Evolutionary conservation across 2,888 invertebrate species (phyloP), one percentile per base, ranked within the genome.

Genomic region (Seira musarum): DNA sequence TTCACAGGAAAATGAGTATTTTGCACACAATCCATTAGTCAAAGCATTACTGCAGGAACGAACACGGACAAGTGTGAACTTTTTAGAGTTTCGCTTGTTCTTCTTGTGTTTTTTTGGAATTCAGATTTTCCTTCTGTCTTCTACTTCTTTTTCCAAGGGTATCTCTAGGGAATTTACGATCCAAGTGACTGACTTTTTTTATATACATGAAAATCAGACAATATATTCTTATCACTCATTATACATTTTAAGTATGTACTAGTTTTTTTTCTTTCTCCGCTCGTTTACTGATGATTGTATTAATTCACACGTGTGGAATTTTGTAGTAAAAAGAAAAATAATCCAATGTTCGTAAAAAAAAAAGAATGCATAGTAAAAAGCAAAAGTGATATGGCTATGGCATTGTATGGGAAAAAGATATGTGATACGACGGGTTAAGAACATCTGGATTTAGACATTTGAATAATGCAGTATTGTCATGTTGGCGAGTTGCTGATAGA

Each of bases 381-480:
- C 40, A 8, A 40, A 40, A 40, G 40, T 13, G 40, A 40, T 40
- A 13, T 40, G 40, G 40, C 13, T 13, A 40, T 40, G 5, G 40
- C 40, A 40, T 40, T 40, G 5, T 40, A 40, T 40, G 40, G 13
- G 40, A 40, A 40, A 40, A 13, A 5, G 40, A 40, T 13, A 40
- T 40, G 6, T 8, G 40, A 67, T 19, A 67, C 46, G 6, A 22
- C 46, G 24, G 57, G 17, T 40, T 17, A 22, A 46, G 57, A 78
- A 72, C 79, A 79, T 79, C 79, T 79, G 79, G 79, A 72, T 79
- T 63, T 63, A 67, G 79, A 79, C 79, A 61, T 79, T 79, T 79
- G 79, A 79, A 79, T 61, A 79, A 79, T 79, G 79, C 63, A 24
- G 30, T 68, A 72, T 68, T 79, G 79, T 79, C 79, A 68, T 66